These are phyloP conservation scores for Synanthedon tipuliformis DNA, from an alignment of 2,888 invertebrate genomes.

Conservation along the genomic window DNA sequence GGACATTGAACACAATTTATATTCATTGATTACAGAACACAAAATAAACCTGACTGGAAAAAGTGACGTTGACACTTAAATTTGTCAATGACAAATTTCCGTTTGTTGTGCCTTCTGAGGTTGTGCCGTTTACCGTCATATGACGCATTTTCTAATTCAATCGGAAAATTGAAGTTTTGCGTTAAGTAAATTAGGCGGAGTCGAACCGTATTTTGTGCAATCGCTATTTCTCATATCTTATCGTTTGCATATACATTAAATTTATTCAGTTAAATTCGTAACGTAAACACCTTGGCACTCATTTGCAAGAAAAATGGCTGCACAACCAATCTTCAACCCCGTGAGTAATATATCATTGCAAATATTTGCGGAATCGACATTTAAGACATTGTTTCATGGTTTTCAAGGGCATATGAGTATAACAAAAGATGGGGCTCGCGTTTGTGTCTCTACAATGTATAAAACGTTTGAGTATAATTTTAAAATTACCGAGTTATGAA, in stretches of 20 bases:
- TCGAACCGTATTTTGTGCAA: constrained; percentile 20
- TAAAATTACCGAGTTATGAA: background rate
- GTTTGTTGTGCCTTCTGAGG: background rate
- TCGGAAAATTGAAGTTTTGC: constrained; percentile 17
- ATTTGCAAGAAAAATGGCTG: constrained; percentile 30
- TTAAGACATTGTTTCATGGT: constrained; percentile 18
- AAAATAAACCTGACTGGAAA: too few relatives aligned
- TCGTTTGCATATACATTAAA: too few relatives aligned
- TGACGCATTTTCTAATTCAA: constrained; percentile 40
- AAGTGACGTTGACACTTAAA: too few relatives aligned
- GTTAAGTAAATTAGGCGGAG: constrained; percentile 29
- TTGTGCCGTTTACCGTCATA: constrained; percentile 10
- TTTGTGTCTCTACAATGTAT: background rate
- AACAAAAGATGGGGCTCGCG: constrained; percentile 4
- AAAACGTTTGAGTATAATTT: background rate
- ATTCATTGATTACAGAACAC: too few relatives aligned
- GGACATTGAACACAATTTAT: too few relatives aligned
- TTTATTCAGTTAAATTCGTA: too few relatives aligned
- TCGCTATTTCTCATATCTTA: too few relatives aligned
- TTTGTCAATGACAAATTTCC: background rate
- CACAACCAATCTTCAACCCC: constrained; percentile 50
- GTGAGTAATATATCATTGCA: constrained; percentile 27
- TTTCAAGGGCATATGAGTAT: constrained; percentile 42
- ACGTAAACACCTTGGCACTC: too few relatives aligned
- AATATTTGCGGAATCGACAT: constrained; percentile 9